Conservation (phyloP, 2,113 vertebrate genomes). For the Forbesichthys papilliferus region DNA sequence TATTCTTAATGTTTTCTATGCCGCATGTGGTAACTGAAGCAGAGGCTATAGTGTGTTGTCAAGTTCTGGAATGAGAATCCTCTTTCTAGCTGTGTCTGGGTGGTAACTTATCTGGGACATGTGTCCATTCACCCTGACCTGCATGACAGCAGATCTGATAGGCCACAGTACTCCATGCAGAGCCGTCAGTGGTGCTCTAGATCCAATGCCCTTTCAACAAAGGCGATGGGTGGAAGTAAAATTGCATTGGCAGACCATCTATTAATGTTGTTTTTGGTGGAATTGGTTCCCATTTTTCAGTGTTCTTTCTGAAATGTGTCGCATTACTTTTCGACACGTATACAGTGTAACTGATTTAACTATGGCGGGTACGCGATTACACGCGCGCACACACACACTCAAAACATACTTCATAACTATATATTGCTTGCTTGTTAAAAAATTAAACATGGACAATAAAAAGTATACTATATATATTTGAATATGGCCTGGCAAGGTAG, state of each 20-base stretch:
- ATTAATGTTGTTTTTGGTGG: not conserved
- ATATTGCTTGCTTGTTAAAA: slow-evolving; percentile 43
- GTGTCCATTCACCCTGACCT: not conserved
- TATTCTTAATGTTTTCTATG: slow-evolving; percentile 3
- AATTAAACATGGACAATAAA: slow-evolving; percentile 45
- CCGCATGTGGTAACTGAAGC: slow-evolving; percentile 22
- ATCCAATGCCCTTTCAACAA: slow-evolving; percentile 37
- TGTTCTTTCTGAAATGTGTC: not conserved
- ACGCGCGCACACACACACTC: no score
- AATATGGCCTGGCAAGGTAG: slow-evolving; percentile 15
- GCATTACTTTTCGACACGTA: slow-evolving; percentile 30
- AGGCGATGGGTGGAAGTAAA: slow-evolving; percentile 29
- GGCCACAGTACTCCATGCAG: slow-evolving; percentile 10
- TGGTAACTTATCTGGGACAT: slow-evolving; percentile 16
- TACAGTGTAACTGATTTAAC: slow-evolving; percentile 12
- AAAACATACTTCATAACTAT: not conserved
- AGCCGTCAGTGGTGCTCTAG: not conserved
- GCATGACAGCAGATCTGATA: slow-evolving; percentile 8
- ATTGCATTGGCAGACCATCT: slow-evolving; percentile 19
- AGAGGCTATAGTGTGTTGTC: slow-evolving; percentile 13
- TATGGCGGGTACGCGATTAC: no score
- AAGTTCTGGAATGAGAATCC: slow-evolving; percentile 13
- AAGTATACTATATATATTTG: not conserved
- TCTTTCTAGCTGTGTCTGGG: slow-evolving; percentile 11
- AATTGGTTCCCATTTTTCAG: slow-evolving; percentile 14